phyloP scores from a whole-genome alignment of 1,140 invertebrate genomes.

The Heliconius melpomene region DNA sequence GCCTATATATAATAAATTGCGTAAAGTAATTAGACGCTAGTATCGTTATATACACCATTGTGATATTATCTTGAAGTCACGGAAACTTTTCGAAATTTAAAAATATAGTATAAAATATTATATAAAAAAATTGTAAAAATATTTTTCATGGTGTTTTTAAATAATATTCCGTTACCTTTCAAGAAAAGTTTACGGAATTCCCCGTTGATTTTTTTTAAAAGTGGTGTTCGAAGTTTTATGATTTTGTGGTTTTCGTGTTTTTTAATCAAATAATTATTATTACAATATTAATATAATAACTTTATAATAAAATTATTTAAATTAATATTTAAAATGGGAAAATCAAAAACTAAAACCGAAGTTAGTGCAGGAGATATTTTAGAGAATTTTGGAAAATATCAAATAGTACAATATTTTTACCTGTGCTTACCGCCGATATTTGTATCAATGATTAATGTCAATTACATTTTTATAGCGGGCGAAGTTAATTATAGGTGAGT shows the following conservation, averaged over 20 bases:
- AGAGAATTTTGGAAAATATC: constrained; percentile 62
- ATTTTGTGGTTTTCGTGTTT: background rate
- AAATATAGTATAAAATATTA: background rate
- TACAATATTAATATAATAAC: background rate
- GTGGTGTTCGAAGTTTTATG: constrained; percentile 11
- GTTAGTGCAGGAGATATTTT: constrained; percentile 39
- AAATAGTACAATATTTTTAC: constrained; percentile 55
- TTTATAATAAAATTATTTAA: background rate
- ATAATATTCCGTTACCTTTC: constrained; percentile 3
- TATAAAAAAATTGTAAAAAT: background rate
- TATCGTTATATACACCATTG: background rate
- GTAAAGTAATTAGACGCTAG: constrained; percentile 2
- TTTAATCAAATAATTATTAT: background rate
- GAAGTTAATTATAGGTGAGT: constrained; percentile 63
- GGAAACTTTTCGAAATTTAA: constrained; percentile 3
- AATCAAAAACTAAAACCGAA: background rate
- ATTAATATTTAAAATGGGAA: constrained; percentile 7
- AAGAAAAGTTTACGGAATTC: constrained; percentile 6
- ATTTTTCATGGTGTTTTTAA: constrained; percentile 12
- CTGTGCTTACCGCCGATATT: constrained; percentile 55
- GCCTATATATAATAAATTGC: constrained; percentile 10
- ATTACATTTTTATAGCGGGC: constrained; percentile 63
- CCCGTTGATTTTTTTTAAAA: background rate
- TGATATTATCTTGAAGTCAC: background rate
- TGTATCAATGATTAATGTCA: constrained; percentile 60